These are phyloP conservation scores for Zenarchopterus dispar DNA, from an alignment of 2,797 vertebrate genomes.

Conservation along the genomic window DNA sequence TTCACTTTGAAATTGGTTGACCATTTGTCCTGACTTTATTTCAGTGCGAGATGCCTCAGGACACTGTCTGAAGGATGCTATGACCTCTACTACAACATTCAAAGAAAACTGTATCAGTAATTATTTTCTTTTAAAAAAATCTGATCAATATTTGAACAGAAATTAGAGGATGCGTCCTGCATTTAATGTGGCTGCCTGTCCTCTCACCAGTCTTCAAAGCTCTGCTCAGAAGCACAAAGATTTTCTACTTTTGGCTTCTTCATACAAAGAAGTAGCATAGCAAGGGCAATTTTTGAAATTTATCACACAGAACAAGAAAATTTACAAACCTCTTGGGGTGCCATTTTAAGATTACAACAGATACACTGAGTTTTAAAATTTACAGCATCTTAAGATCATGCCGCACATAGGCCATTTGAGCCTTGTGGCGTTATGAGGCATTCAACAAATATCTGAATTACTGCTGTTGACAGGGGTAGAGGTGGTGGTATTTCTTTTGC, in stretches of 20 bases:
- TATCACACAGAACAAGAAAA: slow-evolving; percentile 18
- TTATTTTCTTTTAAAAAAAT: slow-evolving; percentile 35
- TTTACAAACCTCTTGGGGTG: background rate
- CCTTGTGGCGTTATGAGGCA: slow-evolving; percentile 61
- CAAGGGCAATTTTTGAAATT: slow-evolving; percentile 12
- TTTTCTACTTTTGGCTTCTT: background rate
- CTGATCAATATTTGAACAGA: slow-evolving; percentile 28
- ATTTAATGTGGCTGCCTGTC: slow-evolving; percentile 18
- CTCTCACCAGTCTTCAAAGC: slow-evolving; percentile 14
- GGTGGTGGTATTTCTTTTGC: slow-evolving; percentile 77
- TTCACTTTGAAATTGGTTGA: slow-evolving; percentile 18
- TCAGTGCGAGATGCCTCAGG: slow-evolving; percentile 38
- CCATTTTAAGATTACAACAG: slow-evolving; percentile 36
- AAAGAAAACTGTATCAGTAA: slow-evolving; percentile 45
- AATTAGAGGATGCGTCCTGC: slow-evolving; percentile 18
- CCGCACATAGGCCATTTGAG: slow-evolving; percentile 58
- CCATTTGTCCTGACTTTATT: slow-evolving; percentile 18
- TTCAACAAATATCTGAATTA: slow-evolving; percentile 71
- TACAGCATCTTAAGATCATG: slow-evolving; percentile 47
- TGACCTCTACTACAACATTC: slow-evolving; percentile 38
- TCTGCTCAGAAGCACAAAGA: slow-evolving; percentile 10
- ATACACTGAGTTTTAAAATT: slow-evolving; percentile 34
- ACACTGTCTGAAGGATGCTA: slow-evolving; percentile 31
- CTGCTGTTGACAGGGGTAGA: slow-evolving; percentile 67
- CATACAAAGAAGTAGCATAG: slow-evolving; percentile 19